phyloP scores from a whole-genome alignment of 2,797 vertebrate species.

The Pseudochirops corinnae region DNA sequence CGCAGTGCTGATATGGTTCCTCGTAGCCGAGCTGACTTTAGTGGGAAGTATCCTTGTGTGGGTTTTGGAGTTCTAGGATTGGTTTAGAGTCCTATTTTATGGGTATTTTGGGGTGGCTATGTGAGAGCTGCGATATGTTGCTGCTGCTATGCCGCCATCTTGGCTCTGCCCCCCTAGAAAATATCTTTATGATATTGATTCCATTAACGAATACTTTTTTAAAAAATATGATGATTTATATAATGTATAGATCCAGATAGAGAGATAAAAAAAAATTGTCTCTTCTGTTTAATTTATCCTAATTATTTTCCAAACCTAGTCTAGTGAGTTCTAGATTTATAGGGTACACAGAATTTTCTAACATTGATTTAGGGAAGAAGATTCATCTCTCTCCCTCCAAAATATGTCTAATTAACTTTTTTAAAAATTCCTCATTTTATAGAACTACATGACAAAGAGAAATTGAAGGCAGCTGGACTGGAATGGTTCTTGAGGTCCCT shows the following conservation, averaged over 20 bases:
- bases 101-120: too few species aligned
- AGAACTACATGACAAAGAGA: not conserved
- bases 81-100: too few species aligned
- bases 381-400: constrained; percentile 43
- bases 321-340: constrained; percentile 63
- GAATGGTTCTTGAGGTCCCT: not conserved
- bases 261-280: constrained; percentile 55
- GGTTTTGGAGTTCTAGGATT: too few species aligned
- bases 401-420: constrained; percentile 43
- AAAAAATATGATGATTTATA: constrained; percentile 46
- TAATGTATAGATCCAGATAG: constrained; percentile 49
- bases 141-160: too few species aligned
- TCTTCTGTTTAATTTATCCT: constrained; percentile 70
- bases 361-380: constrained; percentile 66
- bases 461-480: not conserved
- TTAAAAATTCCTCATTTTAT: constrained; percentile 36
- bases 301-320: constrained; percentile 50
- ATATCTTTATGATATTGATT: constrained; percentile 41
- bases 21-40: too few species aligned
- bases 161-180: not conserved
- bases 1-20: too few species aligned
- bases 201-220: constrained; percentile 64
- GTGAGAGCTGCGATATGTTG: too few species aligned
- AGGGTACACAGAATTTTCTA: constrained; percentile 66
- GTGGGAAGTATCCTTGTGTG: too few species aligned